These are phyloP conservation scores for Seriola dumerili DNA, from an alignment of 2,113 vertebrate species.

Conservation along the genomic window DNA sequence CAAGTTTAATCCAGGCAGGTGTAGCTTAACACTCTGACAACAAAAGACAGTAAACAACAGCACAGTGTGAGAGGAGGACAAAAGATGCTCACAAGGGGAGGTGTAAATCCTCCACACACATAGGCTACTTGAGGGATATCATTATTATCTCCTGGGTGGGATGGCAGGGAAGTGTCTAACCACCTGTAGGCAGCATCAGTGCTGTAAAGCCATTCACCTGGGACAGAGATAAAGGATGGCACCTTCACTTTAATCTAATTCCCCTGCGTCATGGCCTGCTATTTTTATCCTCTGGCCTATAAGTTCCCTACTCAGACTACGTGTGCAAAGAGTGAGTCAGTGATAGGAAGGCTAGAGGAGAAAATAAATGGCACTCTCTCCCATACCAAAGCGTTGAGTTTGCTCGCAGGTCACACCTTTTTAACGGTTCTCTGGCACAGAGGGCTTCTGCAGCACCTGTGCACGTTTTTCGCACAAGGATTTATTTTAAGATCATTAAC, in stretches of 20 bases:
- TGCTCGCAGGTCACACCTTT: slow-evolving; percentile 28
- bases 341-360: slow-evolving; percentile 49
- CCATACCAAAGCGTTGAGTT: slow-evolving; percentile 9
- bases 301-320: slow-evolving; percentile 49
- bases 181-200: slow-evolving; percentile 58
- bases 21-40: neutral
- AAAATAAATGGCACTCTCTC: slow-evolving; percentile 18
- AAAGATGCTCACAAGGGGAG: neutral
- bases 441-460: neutral
- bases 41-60: slow-evolving; percentile 2
- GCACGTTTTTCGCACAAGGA: neutral
- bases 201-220: slow-evolving; percentile 57
- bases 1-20: slow-evolving; percentile 23
- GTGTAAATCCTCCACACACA: slow-evolving; percentile 15
- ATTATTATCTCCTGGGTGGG: slow-evolving; percentile 2
- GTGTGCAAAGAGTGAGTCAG: slow-evolving; percentile 63
- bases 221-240: slow-evolving; percentile 60
- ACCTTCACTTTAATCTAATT: slow-evolving; percentile 78
- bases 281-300: slow-evolving; percentile 77
- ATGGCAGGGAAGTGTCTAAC: slow-evolving; percentile 13
- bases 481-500: neutral
- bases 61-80: neutral
- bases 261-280: slow-evolving; percentile 76
- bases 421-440: neutral
- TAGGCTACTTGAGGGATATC: neutral